Evolutionary conservation across 1,140 invertebrate genomes (phyloP).

Genomic region (Procambarus clarkii): DNA sequence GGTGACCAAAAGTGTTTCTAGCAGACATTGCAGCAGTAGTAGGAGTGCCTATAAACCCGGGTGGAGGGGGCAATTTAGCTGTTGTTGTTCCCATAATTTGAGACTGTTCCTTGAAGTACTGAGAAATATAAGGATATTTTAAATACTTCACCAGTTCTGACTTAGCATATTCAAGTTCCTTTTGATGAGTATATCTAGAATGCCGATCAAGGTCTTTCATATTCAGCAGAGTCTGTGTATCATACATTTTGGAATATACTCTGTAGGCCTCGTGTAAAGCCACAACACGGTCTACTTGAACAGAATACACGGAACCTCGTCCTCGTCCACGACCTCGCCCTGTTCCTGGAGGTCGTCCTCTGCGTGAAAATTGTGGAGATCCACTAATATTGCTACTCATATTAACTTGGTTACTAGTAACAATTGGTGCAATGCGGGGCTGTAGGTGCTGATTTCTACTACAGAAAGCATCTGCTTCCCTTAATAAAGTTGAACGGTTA

Average conservation of each 20-base stretch:
- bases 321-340: slow-evolving; percentile 26
- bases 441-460: slow-evolving; percentile 47
- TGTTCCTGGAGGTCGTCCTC: slow-evolving; percentile 38
- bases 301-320: slow-evolving; percentile 21
- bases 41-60: background rate
- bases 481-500: slow-evolving; percentile 49
- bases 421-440: slow-evolving; percentile 20
- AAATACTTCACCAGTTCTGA: slow-evolving; percentile 62
- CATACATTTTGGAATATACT: slow-evolving; percentile 68
- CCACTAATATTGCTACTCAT: background rate
- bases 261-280: slow-evolving; percentile 69
- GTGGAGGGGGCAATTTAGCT: slow-evolving; percentile 67
- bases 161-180: slow-evolving; percentile 58
- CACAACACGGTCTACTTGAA: background rate
- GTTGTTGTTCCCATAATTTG: slow-evolving; percentile 58
- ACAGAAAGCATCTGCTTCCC: slow-evolving; percentile 69
- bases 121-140: slow-evolving; percentile 65
- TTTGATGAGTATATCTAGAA: slow-evolving; percentile 38
- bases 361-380: background rate
- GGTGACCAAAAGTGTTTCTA: background rate
- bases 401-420: background rate
- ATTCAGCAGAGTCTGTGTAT: slow-evolving; percentile 54
- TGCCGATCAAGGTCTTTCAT: slow-evolving; percentile 49
- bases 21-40: background rate
- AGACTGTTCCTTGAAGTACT: slow-evolving; percentile 67